A percentile compares a stretch with the other conserved stretches of the same genome.
These are phyloP conservation scores for Hydrotaea cyrtoneurina DNA, from an alignment of 2,888 invertebrate species.

Conservation along the genomic window DNA sequence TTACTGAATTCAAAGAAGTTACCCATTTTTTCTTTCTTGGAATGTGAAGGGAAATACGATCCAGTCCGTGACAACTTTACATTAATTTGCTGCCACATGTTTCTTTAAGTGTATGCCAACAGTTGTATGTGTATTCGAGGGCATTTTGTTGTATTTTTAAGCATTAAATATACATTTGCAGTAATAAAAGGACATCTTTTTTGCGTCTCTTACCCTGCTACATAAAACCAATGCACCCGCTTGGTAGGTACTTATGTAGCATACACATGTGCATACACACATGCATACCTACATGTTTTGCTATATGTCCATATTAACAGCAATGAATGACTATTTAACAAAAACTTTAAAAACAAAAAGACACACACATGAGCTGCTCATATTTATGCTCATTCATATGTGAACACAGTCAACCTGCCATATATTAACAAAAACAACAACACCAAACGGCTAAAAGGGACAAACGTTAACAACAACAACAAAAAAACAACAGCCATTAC, in stretches of 20 bases:
- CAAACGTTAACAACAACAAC: slow-evolving; percentile 17
- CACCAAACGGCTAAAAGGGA: background rate
- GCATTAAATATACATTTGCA: slow-evolving; percentile 77
- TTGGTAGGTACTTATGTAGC: background rate
- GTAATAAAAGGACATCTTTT: slow-evolving; percentile 74
- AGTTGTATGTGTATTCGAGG: background rate
- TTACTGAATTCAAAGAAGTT: too few species aligned
- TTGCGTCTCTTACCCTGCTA: background rate
- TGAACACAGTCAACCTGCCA: background rate
- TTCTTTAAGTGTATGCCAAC: background rate
- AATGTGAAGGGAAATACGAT: too few species aligned
- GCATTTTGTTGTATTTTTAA: slow-evolving; percentile 69
- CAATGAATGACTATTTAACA: slow-evolving; percentile 30
- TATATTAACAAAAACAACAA: background rate
- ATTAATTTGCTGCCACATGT: too few species aligned
- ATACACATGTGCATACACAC: background rate
- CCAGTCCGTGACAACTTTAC: too few species aligned
- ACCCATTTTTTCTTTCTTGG: too few species aligned
- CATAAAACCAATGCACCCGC: too few species aligned
- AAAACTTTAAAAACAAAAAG: background rate
- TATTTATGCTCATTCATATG: slow-evolving; percentile 16
- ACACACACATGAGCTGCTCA: slow-evolving; percentile 4
- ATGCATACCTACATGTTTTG: background rate
- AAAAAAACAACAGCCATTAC: background rate
- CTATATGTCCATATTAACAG: background rate